phyloP scores from a whole-genome alignment of 2,888 invertebrate species.

The Blastobasis lacticolella region DNA sequence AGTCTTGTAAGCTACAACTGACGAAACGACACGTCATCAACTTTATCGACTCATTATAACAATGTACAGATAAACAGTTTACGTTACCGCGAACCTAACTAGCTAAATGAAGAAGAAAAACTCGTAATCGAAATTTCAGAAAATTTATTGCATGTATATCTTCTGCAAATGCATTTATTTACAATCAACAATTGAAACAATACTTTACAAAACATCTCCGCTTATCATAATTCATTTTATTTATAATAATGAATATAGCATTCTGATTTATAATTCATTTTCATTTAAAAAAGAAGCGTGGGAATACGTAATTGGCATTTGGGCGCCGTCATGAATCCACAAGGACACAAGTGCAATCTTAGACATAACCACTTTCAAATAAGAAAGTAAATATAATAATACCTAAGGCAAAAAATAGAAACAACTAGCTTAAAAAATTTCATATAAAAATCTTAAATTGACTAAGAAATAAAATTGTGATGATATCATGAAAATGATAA shows the following conservation, averaged over 20 bases:
- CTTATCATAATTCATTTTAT: slow-evolving; percentile 44
- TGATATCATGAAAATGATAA: slow-evolving; percentile 55
- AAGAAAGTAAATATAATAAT: slow-evolving; percentile 63
- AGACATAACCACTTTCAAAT: slow-evolving; percentile 64
- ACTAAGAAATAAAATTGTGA: slow-evolving; percentile 68
- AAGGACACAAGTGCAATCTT: slow-evolving; percentile 73
- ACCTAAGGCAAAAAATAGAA: slow-evolving; percentile 67
- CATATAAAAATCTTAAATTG: slow-evolving; percentile 69
- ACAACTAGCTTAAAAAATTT: slow-evolving; percentile 65
- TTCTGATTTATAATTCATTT: slow-evolving; percentile 50
- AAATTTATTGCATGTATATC: slow-evolving; percentile 69
- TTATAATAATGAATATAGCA: slow-evolving; percentile 44
- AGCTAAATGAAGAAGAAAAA: slow-evolving; percentile 51
- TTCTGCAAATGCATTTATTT: slow-evolving; percentile 72
- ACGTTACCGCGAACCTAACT: slow-evolving; percentile 38
- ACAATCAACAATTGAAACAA: slow-evolving; percentile 69
- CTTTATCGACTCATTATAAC: slow-evolving; percentile 49
- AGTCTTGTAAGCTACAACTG: slow-evolving; percentile 69
- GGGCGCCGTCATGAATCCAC: slow-evolving; percentile 60
- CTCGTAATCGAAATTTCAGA: slow-evolving; percentile 58
- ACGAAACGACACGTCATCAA: slow-evolving; percentile 70
- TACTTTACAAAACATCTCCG: slow-evolving; percentile 59
- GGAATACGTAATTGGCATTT: slow-evolving; percentile 57
- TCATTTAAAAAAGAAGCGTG: slow-evolving; percentile 53
- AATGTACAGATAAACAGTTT: slow-evolving; percentile 13